Evolutionary conservation across 2,888 invertebrate genomes (phyloP), one percentile per base, ranked within the genome.

Genomic region (Sphaeridia pumilis): DNA sequence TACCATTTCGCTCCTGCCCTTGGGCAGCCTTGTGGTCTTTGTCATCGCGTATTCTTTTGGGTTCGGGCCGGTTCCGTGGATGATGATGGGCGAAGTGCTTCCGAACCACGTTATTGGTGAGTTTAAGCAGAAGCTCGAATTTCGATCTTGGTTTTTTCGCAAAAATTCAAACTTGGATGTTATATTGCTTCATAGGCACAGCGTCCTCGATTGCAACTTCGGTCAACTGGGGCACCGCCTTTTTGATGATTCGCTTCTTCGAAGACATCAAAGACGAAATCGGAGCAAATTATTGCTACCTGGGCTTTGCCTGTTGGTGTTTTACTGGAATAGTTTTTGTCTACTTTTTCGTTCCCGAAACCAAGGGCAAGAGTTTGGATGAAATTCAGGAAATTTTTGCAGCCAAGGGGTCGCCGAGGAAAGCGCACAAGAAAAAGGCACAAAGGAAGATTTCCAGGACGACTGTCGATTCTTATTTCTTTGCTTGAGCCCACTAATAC

Each of bases 1-100:
- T 17, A 65, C 63, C 0, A 55, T 64, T 3, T 49, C 48, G n/a
- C 73, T 84, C 2, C 59, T 87, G 27, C 86, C 87, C 0, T 71
- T 89, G 4, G 65, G 79, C 2, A 78, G 82, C 24, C 70, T 89
- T 25, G 84, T 84, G 43, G 57, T 84, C 2, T 90, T 86, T 70
- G 81, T 88, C 21, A 71, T 85, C 22, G 78, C 84, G 45, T 89
- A 88, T 72, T 85, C 87, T 0, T 67, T 87, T 35, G 86, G 86
- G 4, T 79, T 83, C 67, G 86, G 86, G 0, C 86, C 86, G 0
- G 80, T 87, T 35, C 85, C 86, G 0, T 87, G 86, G 85, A 78
- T 88, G 75, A 84, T 84, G 75, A 79, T 84, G 75, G 45, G 53
- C 0, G 59, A 59, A 26, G 25, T 59, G 14, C 38, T 57, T 21